A percentile compares a stretch with the other conserved stretches of the same genome.
Conservation (phyloP, 2,113 vertebrate species). For the Ginglymostoma cirratum region DNA sequence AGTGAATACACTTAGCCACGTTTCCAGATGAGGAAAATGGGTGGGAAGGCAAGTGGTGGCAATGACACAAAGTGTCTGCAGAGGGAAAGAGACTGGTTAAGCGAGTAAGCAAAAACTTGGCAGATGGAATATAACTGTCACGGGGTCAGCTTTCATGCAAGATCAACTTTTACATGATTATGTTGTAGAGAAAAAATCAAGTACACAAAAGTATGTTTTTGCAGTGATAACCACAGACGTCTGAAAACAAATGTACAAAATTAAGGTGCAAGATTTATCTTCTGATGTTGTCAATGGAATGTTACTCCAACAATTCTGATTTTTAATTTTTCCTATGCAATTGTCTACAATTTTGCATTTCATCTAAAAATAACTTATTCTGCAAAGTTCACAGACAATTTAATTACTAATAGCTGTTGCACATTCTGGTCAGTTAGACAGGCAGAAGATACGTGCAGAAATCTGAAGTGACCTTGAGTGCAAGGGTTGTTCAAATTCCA, state of each 20-base stretch:
- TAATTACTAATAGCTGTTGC: not conserved
- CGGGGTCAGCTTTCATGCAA: not conserved
- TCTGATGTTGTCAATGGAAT: not conserved
- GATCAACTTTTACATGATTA: not conserved
- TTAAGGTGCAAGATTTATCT: not conserved
- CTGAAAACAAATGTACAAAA: not conserved
- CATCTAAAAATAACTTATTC: not conserved
- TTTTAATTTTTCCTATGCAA: not conserved
- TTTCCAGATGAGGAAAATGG: too few relatives aligned
- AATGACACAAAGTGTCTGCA: too few relatives aligned
- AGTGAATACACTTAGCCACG: too few relatives aligned
- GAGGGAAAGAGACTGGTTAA: too few relatives aligned
- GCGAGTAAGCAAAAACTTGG: too few relatives aligned
- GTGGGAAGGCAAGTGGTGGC: too few relatives aligned
- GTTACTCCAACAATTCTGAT: not conserved
- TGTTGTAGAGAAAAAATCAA: not conserved
- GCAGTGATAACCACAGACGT: not conserved
- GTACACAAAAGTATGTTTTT: not conserved
- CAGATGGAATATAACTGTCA: not conserved
- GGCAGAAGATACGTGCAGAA: not conserved
- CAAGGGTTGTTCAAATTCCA: not conserved
- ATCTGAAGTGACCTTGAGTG: not conserved
- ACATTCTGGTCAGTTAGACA: not conserved
- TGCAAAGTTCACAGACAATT: not conserved
- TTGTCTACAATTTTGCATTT: not conserved